Evolutionary conservation across 2,888 invertebrate species (phyloP), one percentile per base, ranked within the genome.

Genomic region (Heteromurus nitidus): DNA sequence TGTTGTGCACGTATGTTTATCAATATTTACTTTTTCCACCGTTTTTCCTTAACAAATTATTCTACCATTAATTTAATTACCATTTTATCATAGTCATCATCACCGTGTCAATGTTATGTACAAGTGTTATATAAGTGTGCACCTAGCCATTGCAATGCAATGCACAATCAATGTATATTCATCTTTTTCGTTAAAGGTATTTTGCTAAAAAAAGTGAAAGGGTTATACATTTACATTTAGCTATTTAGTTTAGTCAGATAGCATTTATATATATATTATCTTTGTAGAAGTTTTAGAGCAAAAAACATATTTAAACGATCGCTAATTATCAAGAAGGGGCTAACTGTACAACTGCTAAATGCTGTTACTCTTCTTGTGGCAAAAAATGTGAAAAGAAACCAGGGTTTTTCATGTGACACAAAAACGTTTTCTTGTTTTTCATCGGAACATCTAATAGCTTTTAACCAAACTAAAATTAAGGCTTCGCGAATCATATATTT

Each of bases 321-420:
- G n/a, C n/a, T n/a, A n/a, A n/a, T n/a, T n/a, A n/a, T n/a, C n/a
- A 11, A 47, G n/a, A 47, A 47, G 47, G 47, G 47, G 47, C 47
- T 47, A 47, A 36, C 47, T 16, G n/a, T 47, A 47, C 36, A n/a
- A 47, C n/a, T 11, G 47, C 16, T 47, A 47, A 22, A 55, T 13
- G 42, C 28, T 47, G 67, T 50, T 67, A 30, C 67, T 67, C 9
- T 47, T 18, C 20, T n/a, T 50, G 50, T 72, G 70, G 70, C 70
- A 72, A 72, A 72, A 65, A 67, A 26, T 24, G 55, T 72, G 70
- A 67, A 72, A 68, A 60, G 67, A 72, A 58, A 72, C 60, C 70
- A 72, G 70, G 70, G 70, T 72, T 72, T 36, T 60, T 72, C 70
- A 65, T 74, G 72, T 74, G 74, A 65, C 36, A 74, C 36, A 65